phyloP scores from a whole-genome alignment of 2,888 invertebrate genomes.

The Athalia rosae region DNA sequence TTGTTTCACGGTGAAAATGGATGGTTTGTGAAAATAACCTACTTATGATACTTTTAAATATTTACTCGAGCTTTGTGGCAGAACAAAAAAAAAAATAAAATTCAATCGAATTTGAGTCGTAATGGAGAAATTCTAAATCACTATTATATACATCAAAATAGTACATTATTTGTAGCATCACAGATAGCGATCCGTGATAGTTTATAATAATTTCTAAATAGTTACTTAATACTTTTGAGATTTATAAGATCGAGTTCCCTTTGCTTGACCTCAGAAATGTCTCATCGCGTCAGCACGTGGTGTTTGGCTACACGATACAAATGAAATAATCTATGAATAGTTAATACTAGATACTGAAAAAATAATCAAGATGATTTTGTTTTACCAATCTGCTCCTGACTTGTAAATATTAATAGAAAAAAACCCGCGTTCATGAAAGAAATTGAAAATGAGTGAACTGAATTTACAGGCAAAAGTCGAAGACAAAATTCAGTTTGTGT shows the following conservation, averaged over 20 bases:
- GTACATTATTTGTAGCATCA: conserved; percentile 22
- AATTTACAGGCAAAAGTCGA: too few relatives aligned
- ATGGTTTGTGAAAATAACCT: background rate
- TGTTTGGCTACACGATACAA: conserved; percentile 28
- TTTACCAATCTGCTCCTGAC: conserved; percentile 13
- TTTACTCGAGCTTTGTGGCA: background rate
- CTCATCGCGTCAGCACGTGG: conserved; percentile 22
- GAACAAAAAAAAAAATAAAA: background rate
- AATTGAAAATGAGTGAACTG: background rate
- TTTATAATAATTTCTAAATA: conserved; percentile 12
- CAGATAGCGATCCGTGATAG: conserved; percentile 9
- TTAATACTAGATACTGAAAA: conserved; percentile 37
- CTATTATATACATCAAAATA: conserved; percentile 32
- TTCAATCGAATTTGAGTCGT: conserved; percentile 8
- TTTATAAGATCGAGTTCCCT: conserved; percentile 12
- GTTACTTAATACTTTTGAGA: conserved; percentile 34
- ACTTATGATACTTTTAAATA: conserved; percentile 21
- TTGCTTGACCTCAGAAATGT: background rate
- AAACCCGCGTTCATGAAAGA: background rate
- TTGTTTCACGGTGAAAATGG: conserved; percentile 17
- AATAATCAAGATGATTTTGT: conserved; percentile 14
- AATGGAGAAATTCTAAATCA: conserved; percentile 25
- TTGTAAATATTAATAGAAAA: conserved; percentile 16
- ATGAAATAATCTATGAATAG: conserved; percentile 28
- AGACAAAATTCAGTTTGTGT: background rate